phyloP scores from a whole-genome alignment of 2,888 invertebrate species.

The Patella caerulea region DNA sequence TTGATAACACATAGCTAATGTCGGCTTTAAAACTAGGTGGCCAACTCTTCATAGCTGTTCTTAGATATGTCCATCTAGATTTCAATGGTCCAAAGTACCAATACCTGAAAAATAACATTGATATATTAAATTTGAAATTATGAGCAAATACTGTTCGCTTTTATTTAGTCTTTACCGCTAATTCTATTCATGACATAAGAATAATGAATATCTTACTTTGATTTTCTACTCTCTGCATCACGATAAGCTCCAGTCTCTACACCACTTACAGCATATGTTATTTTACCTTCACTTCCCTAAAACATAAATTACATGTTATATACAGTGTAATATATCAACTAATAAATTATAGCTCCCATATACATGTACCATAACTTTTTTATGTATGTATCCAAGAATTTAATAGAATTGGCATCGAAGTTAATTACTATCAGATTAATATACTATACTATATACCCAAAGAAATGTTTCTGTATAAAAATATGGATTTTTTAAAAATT shows the following conservation, averaged over 20 bases:
- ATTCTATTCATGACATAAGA: too few species aligned
- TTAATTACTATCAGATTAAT: too few species aligned
- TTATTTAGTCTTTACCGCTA: too few species aligned
- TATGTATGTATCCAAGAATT: conserved; percentile 18
- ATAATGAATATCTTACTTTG: conserved; percentile 73
- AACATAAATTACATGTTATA: conserved; percentile 9
- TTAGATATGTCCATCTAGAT: conserved; percentile 83
- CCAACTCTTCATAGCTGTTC: conserved; percentile 71
- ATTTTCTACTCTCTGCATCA: conserved; percentile 82
- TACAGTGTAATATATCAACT: background rate
- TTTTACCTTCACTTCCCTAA: conserved; percentile 74
- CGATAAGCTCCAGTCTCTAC: conserved; percentile 90
- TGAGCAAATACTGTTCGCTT: too few species aligned
- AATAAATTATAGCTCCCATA: background rate
- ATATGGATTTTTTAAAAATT: too few species aligned
- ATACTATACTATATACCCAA: too few species aligned
- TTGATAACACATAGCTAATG: conserved; percentile 79
- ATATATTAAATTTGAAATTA: too few species aligned
- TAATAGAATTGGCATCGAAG: too few species aligned
- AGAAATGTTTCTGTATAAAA: too few species aligned
- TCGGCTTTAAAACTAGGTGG: conserved; percentile 73
- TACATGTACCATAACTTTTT: background rate
- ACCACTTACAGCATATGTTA: conserved; percentile 85
- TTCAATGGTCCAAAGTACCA: conserved; percentile 89
- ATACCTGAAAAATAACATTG: conserved; percentile 74